phyloP scores from a whole-genome alignment of 2,113 vertebrate genomes.

The Gobio gobio region DNA sequence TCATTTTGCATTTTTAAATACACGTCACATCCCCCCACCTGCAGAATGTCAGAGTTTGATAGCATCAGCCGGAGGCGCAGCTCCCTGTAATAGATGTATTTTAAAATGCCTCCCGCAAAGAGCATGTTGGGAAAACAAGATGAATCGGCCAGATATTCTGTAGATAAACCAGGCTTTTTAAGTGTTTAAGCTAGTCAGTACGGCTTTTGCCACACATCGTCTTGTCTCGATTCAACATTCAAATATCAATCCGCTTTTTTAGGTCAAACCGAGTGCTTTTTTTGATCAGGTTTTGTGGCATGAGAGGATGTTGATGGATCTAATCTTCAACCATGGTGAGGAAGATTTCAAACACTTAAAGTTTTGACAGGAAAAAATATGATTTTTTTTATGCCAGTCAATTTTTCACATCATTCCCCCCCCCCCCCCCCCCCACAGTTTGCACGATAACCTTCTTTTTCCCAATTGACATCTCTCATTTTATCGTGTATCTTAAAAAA shows the following conservation, averaged over 20 bases:
- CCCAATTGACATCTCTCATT: slow-evolving; percentile 30
- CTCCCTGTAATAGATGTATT: slow-evolving; percentile 62
- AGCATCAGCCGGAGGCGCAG: slow-evolving; percentile 61
- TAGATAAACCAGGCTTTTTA: slow-evolving; percentile 18
- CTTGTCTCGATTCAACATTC: neutral
- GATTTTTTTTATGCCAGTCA: neutral
- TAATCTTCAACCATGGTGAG: neutral
- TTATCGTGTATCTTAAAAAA: slow-evolving; percentile 39
- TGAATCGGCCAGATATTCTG: slow-evolving; percentile 15
- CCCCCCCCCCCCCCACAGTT: slow-evolving; percentile 34
- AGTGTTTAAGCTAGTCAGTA: slow-evolving; percentile 5
- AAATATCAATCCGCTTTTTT: neutral
- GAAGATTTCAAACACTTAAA: slow-evolving; percentile 22
- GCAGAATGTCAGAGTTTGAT: slow-evolving; percentile 69
- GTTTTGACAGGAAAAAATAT: neutral
- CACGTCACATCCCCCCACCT: slow-evolving; percentile 69
- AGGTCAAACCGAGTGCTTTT: neutral
- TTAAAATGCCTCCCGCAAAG: slow-evolving; percentile 65
- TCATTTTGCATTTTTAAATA: slow-evolving; percentile 79
- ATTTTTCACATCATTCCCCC: neutral
- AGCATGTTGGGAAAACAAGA: slow-evolving; percentile 62
- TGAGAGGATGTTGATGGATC: slow-evolving; percentile 19
- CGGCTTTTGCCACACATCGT: neutral
- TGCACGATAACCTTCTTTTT: slow-evolving; percentile 28
- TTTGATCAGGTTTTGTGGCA: slow-evolving; percentile 3